These are phyloP conservation scores for Hydrochoerus hydrochaeris DNA, from an alignment of 2,113 vertebrate genomes.

Conservation along the genomic window DNA sequence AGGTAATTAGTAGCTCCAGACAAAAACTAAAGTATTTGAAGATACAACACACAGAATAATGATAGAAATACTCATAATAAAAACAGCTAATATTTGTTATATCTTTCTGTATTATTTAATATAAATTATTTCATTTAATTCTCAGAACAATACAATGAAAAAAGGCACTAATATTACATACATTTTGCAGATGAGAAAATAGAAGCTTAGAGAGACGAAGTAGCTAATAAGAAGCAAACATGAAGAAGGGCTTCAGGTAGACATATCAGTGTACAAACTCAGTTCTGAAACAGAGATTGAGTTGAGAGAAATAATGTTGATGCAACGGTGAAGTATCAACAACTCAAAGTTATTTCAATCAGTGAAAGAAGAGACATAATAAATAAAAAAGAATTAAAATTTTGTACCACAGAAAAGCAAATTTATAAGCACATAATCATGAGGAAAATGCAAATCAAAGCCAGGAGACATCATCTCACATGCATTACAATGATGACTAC, in stretches of 20 bases:
- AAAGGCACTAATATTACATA: not conserved
- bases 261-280: not conserved
- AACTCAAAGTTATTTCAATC: not conserved
- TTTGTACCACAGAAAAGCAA: constrained; percentile 34
- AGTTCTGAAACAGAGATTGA: not conserved
- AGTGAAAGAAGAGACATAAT: not conserved
- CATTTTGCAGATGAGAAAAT: constrained; percentile 3
- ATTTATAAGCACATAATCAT: not conserved
- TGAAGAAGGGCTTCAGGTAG: not conserved
- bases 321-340: not conserved
- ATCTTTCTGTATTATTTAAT: not conserved
- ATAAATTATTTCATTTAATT: constrained; percentile 46
- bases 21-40: constrained; percentile 38
- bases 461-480: not conserved
- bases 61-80: not conserved
- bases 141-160: not conserved
- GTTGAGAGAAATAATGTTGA: not conserved
- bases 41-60: not conserved
- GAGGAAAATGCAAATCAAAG: not conserved
- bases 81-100: not conserved
- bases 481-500: not conserved
- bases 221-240: constrained; percentile 15
- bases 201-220: constrained; percentile 33
- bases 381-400: constrained; percentile 57
- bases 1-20: not conserved